Conservation (phyloP, 2,888 invertebrate species). For the Lasioglossum zephyrum region DNA sequence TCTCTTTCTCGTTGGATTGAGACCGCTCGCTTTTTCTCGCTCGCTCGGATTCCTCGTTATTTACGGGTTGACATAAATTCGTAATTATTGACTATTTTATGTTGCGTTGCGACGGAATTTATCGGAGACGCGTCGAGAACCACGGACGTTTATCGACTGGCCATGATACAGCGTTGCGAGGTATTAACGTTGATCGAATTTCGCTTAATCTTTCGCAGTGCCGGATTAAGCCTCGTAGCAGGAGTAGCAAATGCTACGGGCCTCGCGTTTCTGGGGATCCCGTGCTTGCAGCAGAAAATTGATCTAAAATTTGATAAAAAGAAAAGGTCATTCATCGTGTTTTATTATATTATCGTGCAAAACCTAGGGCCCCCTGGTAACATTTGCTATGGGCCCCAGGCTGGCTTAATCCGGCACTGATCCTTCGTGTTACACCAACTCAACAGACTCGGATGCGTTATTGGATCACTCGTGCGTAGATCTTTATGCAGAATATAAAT, state of each 20-base stretch:
- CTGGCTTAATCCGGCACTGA: neutral
- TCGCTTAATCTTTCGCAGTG: neutral
- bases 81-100: constrained; percentile 25
- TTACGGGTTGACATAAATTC: constrained; percentile 17
- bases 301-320: too few relatives aligned
- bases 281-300: too few relatives aligned
- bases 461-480: neutral
- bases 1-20: neutral
- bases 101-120: neutral
- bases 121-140: neutral
- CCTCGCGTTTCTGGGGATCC: too few relatives aligned
- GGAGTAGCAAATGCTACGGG: too few relatives aligned
- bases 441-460: neutral
- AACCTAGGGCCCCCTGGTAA: too few relatives aligned
- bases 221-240: too few relatives aligned
- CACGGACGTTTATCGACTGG: constrained; percentile 12
- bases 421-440: neutral
- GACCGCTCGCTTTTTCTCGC: neutral
- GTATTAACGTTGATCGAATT: neutral
- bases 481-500: too few relatives aligned
- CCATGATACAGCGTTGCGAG: neutral
- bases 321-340: too few relatives aligned
- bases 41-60: constrained; percentile 11
- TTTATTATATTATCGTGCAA: too few relatives aligned
- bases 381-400: too few relatives aligned